A percentile compares a stretch with the other conserved stretches of the same genome.
phyloP scores from a whole-genome alignment of 2,113 vertebrate species.

The Athene cunicularia region DNA sequence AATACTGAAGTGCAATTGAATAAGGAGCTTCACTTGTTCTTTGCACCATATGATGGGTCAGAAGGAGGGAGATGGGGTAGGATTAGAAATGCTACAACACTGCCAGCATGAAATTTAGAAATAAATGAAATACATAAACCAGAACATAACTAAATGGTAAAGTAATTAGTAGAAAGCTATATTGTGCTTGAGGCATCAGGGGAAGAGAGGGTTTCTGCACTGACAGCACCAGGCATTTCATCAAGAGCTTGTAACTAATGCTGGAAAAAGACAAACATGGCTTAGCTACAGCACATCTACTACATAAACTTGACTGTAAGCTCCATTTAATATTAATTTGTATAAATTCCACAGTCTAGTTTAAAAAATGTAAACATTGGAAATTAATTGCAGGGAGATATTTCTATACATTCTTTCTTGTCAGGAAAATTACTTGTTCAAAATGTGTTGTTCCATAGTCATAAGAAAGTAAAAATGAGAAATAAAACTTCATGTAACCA shows the following conservation, averaged over 20 bases:
- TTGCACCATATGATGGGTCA: slow-evolving; percentile 30
- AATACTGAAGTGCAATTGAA: slow-evolving; percentile 78
- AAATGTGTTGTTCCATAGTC: slow-evolving; percentile 51
- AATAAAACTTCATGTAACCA: slow-evolving; percentile 21
- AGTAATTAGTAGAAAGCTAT: slow-evolving; percentile 45
- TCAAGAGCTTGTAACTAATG: slow-evolving; percentile 64
- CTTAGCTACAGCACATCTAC: slow-evolving; percentile 66
- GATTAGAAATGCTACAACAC: slow-evolving; percentile 18
- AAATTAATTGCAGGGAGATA: slow-evolving; percentile 78
- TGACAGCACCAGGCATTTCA: slow-evolving; percentile 52
- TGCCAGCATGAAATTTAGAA: slow-evolving; percentile 29
- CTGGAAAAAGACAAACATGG: slow-evolving; percentile 64
- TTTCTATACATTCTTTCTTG: slow-evolving; percentile 85
- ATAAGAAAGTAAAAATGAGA: slow-evolving; percentile 23
- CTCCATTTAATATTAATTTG: slow-evolving; percentile 69
- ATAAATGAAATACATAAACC: not conserved
- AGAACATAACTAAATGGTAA: slow-evolving; percentile 12
- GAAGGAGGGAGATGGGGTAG: not conserved
- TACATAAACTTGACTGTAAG: slow-evolving; percentile 61
- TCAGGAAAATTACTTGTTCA: slow-evolving; percentile 73
- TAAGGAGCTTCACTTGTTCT: slow-evolving; percentile 60
- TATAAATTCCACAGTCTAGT: slow-evolving; percentile 80
- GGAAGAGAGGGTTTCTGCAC: slow-evolving; percentile 27
- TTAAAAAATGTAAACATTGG: slow-evolving; percentile 86
- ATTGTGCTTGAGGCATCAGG: slow-evolving; percentile 56